Conservation (phyloP, 2,888 invertebrate species). For the Drosophila monieri region DNA sequence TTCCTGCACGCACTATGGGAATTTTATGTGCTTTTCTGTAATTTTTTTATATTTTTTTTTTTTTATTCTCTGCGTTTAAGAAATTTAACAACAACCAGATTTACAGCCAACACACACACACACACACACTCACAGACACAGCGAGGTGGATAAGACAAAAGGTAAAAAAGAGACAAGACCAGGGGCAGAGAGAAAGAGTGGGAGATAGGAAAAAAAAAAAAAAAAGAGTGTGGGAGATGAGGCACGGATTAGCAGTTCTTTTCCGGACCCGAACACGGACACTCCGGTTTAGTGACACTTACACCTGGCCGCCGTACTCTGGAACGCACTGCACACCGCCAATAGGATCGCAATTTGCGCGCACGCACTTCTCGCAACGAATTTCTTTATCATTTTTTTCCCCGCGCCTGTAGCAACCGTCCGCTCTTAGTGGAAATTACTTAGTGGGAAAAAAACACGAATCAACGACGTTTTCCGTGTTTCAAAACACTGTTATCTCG, state of each 20-base stretch:
- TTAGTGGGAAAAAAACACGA: conserved; percentile 3
- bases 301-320: conserved; percentile 56
- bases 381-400: conserved; percentile 65
- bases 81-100: conserved; percentile 39
- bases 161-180: conserved; percentile 6
- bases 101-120: conserved; percentile 35
- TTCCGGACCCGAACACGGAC: neutral
- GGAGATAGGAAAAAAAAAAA: conserved; percentile 1
- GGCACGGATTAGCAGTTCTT: neutral
- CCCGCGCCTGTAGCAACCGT: conserved; percentile 25
- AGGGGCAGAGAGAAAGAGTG: neutral
- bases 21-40: conserved; percentile 10
- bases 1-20: conserved; percentile 4
- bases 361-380: conserved; percentile 64
- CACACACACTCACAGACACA: conserved; percentile 15
- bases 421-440: neutral
- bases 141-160: conserved; percentile 9
- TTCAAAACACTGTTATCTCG: neutral
- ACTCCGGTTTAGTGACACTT: conserved; percentile 43
- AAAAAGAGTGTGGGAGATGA: neutral
- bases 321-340: conserved; percentile 57
- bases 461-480: neutral
- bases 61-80: conserved; percentile 35
- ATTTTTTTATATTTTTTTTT: conserved; percentile 7
- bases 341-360: conserved; percentile 67